These are phyloP conservation scores for Spilosoma lubricipeda DNA, from an alignment of 2,888 invertebrate genomes.

Conservation along the genomic window DNA sequence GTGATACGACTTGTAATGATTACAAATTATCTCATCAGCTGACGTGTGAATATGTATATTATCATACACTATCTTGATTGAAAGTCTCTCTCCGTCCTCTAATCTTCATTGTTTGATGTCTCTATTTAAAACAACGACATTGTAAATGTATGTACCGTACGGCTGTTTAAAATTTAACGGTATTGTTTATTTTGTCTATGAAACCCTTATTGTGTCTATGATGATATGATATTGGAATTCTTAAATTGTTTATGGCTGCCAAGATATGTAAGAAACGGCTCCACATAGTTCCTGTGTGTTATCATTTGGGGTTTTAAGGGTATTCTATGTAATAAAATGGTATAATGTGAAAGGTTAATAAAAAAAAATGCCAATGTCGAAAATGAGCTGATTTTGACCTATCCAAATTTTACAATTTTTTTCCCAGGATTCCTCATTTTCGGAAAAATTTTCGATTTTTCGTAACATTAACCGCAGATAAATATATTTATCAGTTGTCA, in stretches of 20 bases:
- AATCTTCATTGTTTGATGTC: constrained; percentile 48
- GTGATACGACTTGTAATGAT: constrained; percentile 49
- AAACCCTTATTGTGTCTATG: not conserved
- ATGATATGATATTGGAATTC: not conserved
- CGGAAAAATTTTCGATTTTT: too few relatives aligned
- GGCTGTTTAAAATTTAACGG: constrained; percentile 4
- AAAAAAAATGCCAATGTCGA: not conserved
- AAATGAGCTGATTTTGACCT: not conserved
- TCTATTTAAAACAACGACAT: constrained; percentile 33
- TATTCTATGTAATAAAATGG: too few relatives aligned
- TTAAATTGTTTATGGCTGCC: too few relatives aligned
- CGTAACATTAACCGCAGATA: too few relatives aligned
- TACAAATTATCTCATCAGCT: constrained; percentile 45
- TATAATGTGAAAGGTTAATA: too few relatives aligned
- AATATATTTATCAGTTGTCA: too few relatives aligned
- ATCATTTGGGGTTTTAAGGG: not conserved
- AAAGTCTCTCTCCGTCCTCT: constrained; percentile 56
- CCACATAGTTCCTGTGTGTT: not conserved
- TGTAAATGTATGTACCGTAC: constrained; percentile 20
- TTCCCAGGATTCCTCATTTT: not conserved
- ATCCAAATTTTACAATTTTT: not conserved
- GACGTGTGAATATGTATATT: constrained; percentile 54
- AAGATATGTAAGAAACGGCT: too few relatives aligned
- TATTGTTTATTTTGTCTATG: not conserved
- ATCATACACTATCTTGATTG: constrained; percentile 69